Base-by-base conservation (phyloP, 2,888 invertebrate species). In the Epiblema foenella region DNA sequence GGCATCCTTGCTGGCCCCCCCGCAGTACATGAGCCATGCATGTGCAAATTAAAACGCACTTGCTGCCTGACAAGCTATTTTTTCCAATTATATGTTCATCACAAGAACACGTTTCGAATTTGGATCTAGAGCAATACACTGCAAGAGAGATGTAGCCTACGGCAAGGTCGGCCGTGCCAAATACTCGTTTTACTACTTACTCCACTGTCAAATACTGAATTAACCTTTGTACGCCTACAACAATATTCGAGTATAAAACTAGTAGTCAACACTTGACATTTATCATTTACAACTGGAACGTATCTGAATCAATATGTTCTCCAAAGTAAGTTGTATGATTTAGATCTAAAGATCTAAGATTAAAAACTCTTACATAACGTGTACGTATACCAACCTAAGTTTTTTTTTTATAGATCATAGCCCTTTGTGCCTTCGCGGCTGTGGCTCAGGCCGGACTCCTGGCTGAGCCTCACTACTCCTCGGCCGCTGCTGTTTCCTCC, bases 321-420 rank as follows among this genome's bases (percentile, higher is more conserved):
- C 73, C 64, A 73, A 74, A 73, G 73, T 76, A 73, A 57, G 74
- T 51, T 7, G 24, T 17, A n/a, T 9, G 24, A 10, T 11, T 33
- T 57, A 17, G n/a, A 57, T 33, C 15, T 54, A 24, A 5, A 15
- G 10, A 52, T 1, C 7, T 20, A 15, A 24, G 10, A 54, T 12
- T 20, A 51, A 0, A 51, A 51, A 7, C 11, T 56, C 15, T 56
- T 11, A 24, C 20, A 1, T 1, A 20, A 54, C 39, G 15, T 59
- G 12, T 94, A 94, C 79, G 10, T 94, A 94, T 3, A 46, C n/a
- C 8, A 24, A 24, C 24, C 7, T 88, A 12, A 15, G 15, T 29
- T 15, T 29, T 12, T 15, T 58, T 0, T 8, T 20, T 59, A 46
- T n/a, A 59, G 59, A 52, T 63, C 37, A 18, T 64, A 2, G 46